A percentile compares a stretch with the other conserved stretches of the same genome.
Conservation (phyloP, 1,140 invertebrate genomes). For the Magallana gigas region DNA sequence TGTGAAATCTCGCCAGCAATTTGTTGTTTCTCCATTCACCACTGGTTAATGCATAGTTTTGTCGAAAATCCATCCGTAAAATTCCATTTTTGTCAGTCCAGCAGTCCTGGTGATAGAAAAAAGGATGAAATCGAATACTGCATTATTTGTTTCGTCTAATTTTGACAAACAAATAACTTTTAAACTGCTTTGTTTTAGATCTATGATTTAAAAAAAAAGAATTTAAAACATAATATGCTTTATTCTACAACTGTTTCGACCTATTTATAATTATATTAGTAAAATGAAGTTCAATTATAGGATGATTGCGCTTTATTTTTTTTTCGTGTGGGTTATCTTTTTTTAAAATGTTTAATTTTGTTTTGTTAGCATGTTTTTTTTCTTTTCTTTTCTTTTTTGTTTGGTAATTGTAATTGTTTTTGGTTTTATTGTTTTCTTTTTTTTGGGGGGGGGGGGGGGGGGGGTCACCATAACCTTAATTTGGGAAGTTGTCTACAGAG, state of each 20-base stretch:
- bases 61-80: constrained; percentile 86
- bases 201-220: too few relatives aligned
- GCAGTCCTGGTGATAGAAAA: constrained; percentile 83
- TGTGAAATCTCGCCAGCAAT: constrained; percentile 84
- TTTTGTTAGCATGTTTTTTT: not conserved
- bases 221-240: too few relatives aligned
- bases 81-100: constrained; percentile 86
- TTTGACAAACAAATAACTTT: too few relatives aligned
- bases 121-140: not conserved
- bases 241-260: too few relatives aligned
- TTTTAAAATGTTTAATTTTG: not conserved
- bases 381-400: not conserved
- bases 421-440: not conserved
- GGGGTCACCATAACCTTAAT: too few relatives aligned
- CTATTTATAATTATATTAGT: too few relatives aligned
- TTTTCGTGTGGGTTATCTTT: not conserved
- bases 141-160: too few relatives aligned
- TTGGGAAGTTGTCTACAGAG: too few relatives aligned
- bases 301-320: not conserved
- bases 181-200: too few relatives aligned
- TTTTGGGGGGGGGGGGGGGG: too few relatives aligned
- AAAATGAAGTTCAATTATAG: too few relatives aligned
- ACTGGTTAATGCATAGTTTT: constrained; percentile 86
- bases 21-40: constrained; percentile 72
- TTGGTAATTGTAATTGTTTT: not conserved